A percentile compares a stretch with the other conserved stretches of the same genome.
Evolutionary conservation across 2,113 vertebrate genomes (phyloP).

Genomic region (Cheilinus undulatus): DNA sequence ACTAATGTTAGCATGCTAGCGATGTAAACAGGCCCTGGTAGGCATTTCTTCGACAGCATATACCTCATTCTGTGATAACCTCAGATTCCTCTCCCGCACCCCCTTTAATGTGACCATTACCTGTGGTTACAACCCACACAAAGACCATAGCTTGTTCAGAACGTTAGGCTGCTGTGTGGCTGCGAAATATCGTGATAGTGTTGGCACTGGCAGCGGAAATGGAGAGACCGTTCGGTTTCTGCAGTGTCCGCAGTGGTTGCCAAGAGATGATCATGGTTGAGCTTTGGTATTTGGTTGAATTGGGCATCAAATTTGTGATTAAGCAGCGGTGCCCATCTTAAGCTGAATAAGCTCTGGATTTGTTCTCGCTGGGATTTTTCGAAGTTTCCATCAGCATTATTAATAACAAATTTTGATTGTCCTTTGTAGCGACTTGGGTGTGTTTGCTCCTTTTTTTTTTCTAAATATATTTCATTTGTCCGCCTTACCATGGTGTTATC

Average conservation of each 20-base stretch:
- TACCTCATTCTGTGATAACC: neutral
- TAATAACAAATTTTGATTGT: neutral
- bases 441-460: neutral
- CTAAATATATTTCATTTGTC: neutral
- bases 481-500: neutral
- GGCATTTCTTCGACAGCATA: constrained; percentile 63
- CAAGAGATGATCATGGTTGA: neutral
- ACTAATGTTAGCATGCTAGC: constrained; percentile 57
- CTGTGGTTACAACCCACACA: neutral
- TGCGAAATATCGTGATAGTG: constrained; percentile 25
- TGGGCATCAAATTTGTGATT: neutral
- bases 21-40: constrained; percentile 73
- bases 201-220: constrained; percentile 23
- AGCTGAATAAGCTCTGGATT: neutral
- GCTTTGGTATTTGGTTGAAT: neutral
- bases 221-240: constrained; percentile 19
- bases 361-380: neutral
- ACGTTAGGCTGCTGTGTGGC: neutral
- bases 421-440: neutral
- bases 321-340: neutral
- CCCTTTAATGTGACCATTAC: neutral
- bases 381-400: neutral
- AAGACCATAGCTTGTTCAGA: neutral
- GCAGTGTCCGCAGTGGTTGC: constrained; percentile 28
- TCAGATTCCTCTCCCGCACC: neutral